These are phyloP conservation scores for Coregonus clupeaformis DNA, from an alignment of 2,113 vertebrate species.

Conservation along the genomic window DNA sequence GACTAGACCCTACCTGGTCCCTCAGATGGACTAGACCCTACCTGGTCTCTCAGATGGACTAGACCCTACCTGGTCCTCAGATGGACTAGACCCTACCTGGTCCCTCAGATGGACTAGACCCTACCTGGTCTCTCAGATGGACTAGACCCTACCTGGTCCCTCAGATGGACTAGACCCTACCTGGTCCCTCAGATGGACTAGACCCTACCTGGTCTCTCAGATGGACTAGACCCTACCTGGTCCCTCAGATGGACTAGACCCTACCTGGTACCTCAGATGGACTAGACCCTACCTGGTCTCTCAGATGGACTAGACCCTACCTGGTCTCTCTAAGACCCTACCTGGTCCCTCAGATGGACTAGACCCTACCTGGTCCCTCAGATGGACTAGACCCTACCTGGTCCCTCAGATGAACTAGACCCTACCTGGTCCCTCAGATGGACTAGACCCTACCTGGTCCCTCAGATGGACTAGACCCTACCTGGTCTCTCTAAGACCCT, in stretches of 20 bases:
- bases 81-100: neutral
- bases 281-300: slow-evolving; percentile 3
- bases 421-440: neutral
- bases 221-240: neutral
- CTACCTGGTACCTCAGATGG: neutral
- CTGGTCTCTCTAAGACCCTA: neutral
- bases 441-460: slow-evolving; percentile 4
- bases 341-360: neutral
- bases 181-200: neutral
- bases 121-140: neutral
- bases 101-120: neutral
- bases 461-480: neutral
- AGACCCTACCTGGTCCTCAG: neutral
- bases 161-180: neutral
- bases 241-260: neutral
- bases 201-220: neutral
- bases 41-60: neutral
- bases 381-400: neutral
- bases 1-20: slow-evolving; percentile 4
- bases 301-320: neutral
- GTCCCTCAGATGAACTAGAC: neutral
- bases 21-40: neutral
- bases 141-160: slow-evolving; percentile 3
- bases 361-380: neutral
- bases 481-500: neutral